Conservation (phyloP, 2,113 vertebrate genomes). For the Coptodon bakossiorum region DNA sequence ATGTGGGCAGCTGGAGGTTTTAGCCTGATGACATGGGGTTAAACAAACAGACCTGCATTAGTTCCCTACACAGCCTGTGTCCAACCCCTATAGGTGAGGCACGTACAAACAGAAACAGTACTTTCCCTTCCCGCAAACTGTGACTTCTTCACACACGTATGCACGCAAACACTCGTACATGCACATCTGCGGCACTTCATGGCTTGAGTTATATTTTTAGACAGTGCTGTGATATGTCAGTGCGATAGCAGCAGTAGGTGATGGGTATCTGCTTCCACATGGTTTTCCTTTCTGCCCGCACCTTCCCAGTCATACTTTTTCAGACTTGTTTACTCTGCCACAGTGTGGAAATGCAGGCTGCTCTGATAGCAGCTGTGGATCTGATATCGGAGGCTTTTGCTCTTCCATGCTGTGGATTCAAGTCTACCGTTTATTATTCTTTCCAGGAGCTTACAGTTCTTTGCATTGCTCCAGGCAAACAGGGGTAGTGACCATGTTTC, state of each 20-base stretch:
- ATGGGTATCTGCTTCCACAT: slow-evolving; percentile 59
- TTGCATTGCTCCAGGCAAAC: slow-evolving; percentile 22
- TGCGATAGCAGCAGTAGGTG: slow-evolving; percentile 22
- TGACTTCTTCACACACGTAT: background rate
- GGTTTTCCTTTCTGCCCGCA: slow-evolving; percentile 38
- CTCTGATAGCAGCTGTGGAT: slow-evolving; percentile 46
- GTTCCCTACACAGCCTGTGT: slow-evolving; percentile 2
- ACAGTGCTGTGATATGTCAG: slow-evolving; percentile 2
- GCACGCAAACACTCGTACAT: background rate
- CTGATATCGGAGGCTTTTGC: slow-evolving; percentile 35
- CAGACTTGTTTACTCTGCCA: slow-evolving; percentile 64
- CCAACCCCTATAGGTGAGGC: slow-evolving; percentile 41
- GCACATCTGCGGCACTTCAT: slow-evolving; percentile 16
- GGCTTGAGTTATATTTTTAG: slow-evolving; percentile 48
- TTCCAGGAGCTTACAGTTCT: slow-evolving; percentile 15
- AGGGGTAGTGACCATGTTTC: background rate
- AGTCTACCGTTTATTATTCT: slow-evolving; percentile 40
- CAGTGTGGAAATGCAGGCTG: slow-evolving; percentile 65
- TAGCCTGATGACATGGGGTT: slow-evolving; percentile 44
- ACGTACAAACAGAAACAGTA: slow-evolving; percentile 32
- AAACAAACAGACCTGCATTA: slow-evolving; percentile 63
- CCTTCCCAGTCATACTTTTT: background rate
- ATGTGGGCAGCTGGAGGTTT: slow-evolving; percentile 36
- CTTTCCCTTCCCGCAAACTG: slow-evolving; percentile 2
- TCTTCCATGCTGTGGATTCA: slow-evolving; percentile 1